Base-by-base conservation (phyloP, 1,140 invertebrate genomes). In the Aethina tumida region DNA sequence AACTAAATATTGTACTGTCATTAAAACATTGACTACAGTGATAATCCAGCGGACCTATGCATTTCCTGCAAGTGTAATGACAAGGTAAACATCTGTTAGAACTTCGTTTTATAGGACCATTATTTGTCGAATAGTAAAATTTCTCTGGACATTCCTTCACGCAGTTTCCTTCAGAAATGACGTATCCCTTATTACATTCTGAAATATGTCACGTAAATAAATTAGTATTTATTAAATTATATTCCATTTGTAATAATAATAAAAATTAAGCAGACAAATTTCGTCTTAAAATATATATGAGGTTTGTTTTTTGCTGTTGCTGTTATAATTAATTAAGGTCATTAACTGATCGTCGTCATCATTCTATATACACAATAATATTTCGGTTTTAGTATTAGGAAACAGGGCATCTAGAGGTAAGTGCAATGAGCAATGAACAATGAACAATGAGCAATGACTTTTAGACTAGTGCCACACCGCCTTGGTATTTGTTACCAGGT, bases 51-150 rank as follows among this genome's bases (percentile, higher is more conserved):
- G 70, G 65, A 5, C 73, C 73, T 4, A 47, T 49, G 45, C 75
- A 78, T 5, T 54, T 56, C 41, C 61, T 56, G 51, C 75, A 78
- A 3, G 66, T 62, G 50, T 77, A 77, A 55, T 78, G 74, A 55
- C 75, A 78, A 14, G 42, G 29, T 18, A 50, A 38, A 46, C 60
- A 62, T 17, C 40, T 39, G 34, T 45, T n/a, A n/a, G n/a, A n/a
- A n/a, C 40, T 9, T 43, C 50, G 14, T 20, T 28, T 17, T 17
- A 14, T 1, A 41, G 18, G 15, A 33, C 27, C n/a, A 36, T 38
- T 8, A 25, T 31, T 35, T 41, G 27, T 14, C 16, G 18, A 13
- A 29, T 47, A 39, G 38, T 54, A 60, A 38, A 45, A 57, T 18
- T 47, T 44, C 19, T 58, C 52, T 8, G 70, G 69, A 52, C 71